phyloP scores from a whole-genome alignment of 37 sponge, comb jelly and placozoan species.

The Eunapius fragilis region DNA sequence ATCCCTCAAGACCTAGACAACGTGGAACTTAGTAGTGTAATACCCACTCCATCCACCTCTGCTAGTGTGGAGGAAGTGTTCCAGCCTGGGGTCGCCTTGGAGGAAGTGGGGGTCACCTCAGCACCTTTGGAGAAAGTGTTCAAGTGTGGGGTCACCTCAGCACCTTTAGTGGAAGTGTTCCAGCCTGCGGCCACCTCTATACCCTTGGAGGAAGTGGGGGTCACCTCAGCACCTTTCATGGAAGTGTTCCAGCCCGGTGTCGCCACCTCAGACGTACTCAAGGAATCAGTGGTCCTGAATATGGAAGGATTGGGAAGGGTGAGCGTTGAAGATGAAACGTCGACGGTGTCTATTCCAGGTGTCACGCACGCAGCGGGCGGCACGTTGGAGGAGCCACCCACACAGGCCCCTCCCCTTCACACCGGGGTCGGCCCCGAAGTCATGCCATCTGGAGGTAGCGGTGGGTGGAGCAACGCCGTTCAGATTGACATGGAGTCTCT shows the following conservation, averaged over 20 bases:
- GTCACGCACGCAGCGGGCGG: not conserved
- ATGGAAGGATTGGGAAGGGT: not conserved
- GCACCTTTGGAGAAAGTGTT: not conserved
- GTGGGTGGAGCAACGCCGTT: not conserved
- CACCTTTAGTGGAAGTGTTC: not conserved
- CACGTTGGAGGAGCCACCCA: not conserved
- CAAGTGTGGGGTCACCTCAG: not conserved
- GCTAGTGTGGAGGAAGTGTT: not conserved
- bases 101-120: too few species aligned
- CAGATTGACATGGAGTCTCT: not conserved
- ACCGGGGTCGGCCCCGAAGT: too few species aligned
- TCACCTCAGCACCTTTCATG: too few species aligned
- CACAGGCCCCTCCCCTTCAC: not conserved
- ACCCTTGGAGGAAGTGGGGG: not conserved
- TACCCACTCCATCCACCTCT: not conserved
- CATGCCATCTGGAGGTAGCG: not conserved
- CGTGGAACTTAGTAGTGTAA: not conserved
- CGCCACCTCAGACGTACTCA: not conserved
- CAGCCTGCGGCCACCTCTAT: not conserved
- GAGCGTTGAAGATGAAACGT: not conserved
- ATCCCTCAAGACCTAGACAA: not conserved
- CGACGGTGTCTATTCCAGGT: not conserved
- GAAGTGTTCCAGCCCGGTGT: too few species aligned
- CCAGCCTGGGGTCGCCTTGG: too few species aligned
- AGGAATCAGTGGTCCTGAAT: not conserved